phyloP scores from a whole-genome alignment of 1,140 invertebrate species.

The Lasioglossum albipes region DNA sequence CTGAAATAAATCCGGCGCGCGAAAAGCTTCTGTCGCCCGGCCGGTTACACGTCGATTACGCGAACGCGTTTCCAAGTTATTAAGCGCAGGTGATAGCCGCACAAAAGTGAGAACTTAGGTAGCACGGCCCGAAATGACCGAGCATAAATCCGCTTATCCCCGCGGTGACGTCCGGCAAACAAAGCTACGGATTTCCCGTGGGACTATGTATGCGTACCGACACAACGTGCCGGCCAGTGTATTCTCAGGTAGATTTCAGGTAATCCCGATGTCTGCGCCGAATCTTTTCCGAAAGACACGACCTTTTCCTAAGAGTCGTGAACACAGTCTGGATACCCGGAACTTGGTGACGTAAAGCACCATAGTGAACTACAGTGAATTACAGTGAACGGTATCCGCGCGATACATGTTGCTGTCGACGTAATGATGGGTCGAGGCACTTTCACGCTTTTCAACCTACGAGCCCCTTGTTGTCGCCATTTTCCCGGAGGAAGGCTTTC shows the following conservation, averaged over 20 bases:
- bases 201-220: constrained; percentile 57
- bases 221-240: constrained; percentile 62
- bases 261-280: constrained; percentile 49
- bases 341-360: not conserved
- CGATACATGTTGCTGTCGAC: not conserved
- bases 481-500: not conserved
- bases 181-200: constrained; percentile 69
- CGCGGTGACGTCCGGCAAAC: constrained; percentile 64
- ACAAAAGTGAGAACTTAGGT: constrained; percentile 43
- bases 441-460: not conserved
- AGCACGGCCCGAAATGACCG: constrained; percentile 53
- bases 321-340: constrained; percentile 15
- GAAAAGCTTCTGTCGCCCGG: not conserved
- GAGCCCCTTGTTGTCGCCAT: not conserved
- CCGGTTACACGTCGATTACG: constrained; percentile 52
- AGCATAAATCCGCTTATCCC: constrained; percentile 74
- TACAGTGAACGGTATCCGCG: not conserved
- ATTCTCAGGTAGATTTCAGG: constrained; percentile 71
- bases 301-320: not conserved
- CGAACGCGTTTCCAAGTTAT: constrained; percentile 64
- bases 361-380: not conserved
- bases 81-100: constrained; percentile 63
- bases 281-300: constrained; percentile 36
- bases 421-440: not conserved
- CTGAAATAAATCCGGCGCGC: no score